Conservation (phyloP, 2,888 invertebrate genomes). For the Slavum lentiscoides region DNA sequence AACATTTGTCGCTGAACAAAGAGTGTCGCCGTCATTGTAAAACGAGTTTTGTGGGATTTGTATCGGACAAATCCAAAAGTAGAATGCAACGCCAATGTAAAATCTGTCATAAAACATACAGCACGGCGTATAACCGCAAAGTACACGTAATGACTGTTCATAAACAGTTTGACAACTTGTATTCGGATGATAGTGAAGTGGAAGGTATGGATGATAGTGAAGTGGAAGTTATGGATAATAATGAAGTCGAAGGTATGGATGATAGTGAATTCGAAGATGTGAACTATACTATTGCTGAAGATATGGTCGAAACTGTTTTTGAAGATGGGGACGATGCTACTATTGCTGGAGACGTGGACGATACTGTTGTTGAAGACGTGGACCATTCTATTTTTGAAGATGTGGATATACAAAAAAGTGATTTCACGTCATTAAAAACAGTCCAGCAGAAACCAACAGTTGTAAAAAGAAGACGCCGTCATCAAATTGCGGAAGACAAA, state of each 20-base stretch:
- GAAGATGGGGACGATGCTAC: background rate
- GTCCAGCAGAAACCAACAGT: background rate
- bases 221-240: background rate
- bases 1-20: slow-evolving; percentile 27
- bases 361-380: background rate
- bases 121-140: background rate
- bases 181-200: no score
- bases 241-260: background rate
- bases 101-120: slow-evolving; percentile 25
- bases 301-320: background rate
- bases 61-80: background rate
- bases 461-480: background rate
- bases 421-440: background rate
- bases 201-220: background rate
- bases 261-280: background rate
- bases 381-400: background rate
- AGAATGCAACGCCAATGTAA: background rate
- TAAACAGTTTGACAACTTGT: background rate
- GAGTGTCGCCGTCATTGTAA: slow-evolving; percentile 41
- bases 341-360: background rate
- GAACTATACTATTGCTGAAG: background rate
- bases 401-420: background rate
- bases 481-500: background rate
- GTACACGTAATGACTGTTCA: slow-evolving; percentile 13
- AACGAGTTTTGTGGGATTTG: background rate